Base-by-base conservation (phyloP, 2,888 invertebrate genomes). In the Eupithecia centaureata region DNA sequence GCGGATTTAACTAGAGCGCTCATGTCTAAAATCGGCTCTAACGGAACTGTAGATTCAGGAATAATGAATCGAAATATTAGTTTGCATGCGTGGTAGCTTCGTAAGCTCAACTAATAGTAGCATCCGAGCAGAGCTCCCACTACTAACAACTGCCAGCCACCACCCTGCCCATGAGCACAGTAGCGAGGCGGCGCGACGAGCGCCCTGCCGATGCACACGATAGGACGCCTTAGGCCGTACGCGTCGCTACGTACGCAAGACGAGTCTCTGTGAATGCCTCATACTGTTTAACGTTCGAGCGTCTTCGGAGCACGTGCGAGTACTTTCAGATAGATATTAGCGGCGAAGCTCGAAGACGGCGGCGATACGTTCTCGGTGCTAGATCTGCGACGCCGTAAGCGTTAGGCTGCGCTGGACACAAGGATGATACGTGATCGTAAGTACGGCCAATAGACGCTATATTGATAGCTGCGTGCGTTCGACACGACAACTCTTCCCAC, bases 271-370 rank as follows among this genome's bases (percentile, higher is more conserved):
- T 70, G 38, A 32, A 30, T 57, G 32, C 32, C 57, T 57, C 18
- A 56, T 63, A 47, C 63, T 64, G 56, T 63, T 62, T 72, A 64
- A 56, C 66, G 71, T 66, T 66, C 66, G 54, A 71, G 65, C 61
- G 68, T 56, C 61, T 64, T 64, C 66, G 71, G 82, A 86, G 88
- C 85, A 85, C 90, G 90, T 87, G 86, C 87, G 86, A 89, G 90
- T 87, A 83, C 85, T 89, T 89, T 88, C 90, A 88, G 89, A 86
- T 85, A 87, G 88, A 87, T 86, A 86, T 81, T 82, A 82, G 87
- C 90, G 88, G 80, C 84, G 78, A 56, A 13, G 54, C 54, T 56
- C 54, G 54, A 80, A 81, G 81, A 75, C 76, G 70, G 77, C 88
- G 83, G 83, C 84, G 86, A 82, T 84, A 81, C 85, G 81, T 86